Conservation (phyloP, 1,140 invertebrate genomes). For the Ctenoplectra terminalis region DNA sequence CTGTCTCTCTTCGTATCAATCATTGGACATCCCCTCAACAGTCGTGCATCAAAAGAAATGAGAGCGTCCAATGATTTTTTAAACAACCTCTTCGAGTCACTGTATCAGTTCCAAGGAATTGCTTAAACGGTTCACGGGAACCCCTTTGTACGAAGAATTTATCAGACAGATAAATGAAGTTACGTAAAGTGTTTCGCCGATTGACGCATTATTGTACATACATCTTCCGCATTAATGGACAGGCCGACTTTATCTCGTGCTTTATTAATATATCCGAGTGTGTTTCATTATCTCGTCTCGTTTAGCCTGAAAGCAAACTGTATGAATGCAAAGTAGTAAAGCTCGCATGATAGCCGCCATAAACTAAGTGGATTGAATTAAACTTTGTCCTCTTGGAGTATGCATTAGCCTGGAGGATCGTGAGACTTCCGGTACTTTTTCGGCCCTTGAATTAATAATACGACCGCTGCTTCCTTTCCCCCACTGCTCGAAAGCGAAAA, state of each 20-base stretch:
- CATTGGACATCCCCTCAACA: too few relatives aligned
- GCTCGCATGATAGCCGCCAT: conserved; percentile 14
- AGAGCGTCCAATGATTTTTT: background rate
- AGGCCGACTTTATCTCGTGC: background rate
- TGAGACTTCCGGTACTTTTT: conserved; percentile 46
- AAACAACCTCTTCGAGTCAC: background rate
- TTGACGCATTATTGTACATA: conserved; percentile 38
- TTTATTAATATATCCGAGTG: conserved; percentile 40
- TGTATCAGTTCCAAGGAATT: conserved; percentile 6
- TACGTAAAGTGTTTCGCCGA: conserved; percentile 35
- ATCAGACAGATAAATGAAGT: conserved; percentile 32
- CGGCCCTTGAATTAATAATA: conserved; percentile 27
- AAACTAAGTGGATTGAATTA: conserved; percentile 47
- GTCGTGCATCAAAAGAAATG: background rate
- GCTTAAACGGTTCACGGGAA: conserved; percentile 9
- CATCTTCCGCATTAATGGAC: conserved; percentile 42
- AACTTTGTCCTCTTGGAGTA: conserved; percentile 28
- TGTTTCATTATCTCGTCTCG: conserved; percentile 20
- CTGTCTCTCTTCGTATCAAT: too few relatives aligned
- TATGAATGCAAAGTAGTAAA: conserved; percentile 44
- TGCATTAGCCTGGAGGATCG: conserved; percentile 22
- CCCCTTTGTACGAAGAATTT: conserved; percentile 5
- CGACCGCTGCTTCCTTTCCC: background rate
- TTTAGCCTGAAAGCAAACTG: background rate
- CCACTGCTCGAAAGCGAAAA: background rate